Percentiles rank a stretch among this genome's conserved stretches.
Conservation (phyloP, 2,888 invertebrate genomes). For the Phaonia tiefii region DNA sequence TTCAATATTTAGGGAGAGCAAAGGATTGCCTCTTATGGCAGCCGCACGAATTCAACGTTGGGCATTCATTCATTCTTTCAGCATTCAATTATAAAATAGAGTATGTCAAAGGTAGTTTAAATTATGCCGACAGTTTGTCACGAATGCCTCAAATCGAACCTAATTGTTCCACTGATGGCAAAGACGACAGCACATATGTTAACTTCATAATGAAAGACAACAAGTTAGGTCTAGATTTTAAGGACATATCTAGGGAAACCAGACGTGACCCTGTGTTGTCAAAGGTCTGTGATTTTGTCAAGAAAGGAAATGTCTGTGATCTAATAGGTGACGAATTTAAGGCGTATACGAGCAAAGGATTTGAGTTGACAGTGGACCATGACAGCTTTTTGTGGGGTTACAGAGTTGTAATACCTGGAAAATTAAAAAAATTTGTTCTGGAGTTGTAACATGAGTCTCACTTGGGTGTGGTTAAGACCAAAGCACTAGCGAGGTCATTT, state of each 20-base stretch:
- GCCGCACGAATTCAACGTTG: constrained; percentile 21
- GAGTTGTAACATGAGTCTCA: constrained; percentile 45
- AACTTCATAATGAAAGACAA: constrained; percentile 26
- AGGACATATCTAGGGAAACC: constrained; percentile 47
- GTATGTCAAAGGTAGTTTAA: constrained; percentile 52
- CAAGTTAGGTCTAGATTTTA: constrained; percentile 41
- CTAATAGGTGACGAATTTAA: constrained; percentile 38
- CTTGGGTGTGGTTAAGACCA: constrained; percentile 61
- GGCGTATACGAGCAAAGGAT: constrained; percentile 1
- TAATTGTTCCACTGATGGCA: not conserved
- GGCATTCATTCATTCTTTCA: constrained; percentile 61
- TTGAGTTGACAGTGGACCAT: constrained; percentile 19
- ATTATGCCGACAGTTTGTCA: constrained; percentile 56
- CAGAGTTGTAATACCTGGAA: constrained; percentile 44
- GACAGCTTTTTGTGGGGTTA: constrained; percentile 40
- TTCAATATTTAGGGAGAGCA: constrained; percentile 48
- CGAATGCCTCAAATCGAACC: constrained; percentile 42
- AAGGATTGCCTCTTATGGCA: constrained; percentile 62
- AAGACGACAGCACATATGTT: constrained; percentile 39
- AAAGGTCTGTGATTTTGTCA: constrained; percentile 35
- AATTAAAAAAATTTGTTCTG: not conserved
- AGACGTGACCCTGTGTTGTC: constrained; percentile 39
- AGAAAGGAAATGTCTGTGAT: constrained; percentile 45
- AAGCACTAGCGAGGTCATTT: constrained; percentile 53
- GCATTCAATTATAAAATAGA: constrained; percentile 59